Base-by-base conservation (phyloP, 2,888 invertebrate genomes). In the Autographa gamma region DNA sequence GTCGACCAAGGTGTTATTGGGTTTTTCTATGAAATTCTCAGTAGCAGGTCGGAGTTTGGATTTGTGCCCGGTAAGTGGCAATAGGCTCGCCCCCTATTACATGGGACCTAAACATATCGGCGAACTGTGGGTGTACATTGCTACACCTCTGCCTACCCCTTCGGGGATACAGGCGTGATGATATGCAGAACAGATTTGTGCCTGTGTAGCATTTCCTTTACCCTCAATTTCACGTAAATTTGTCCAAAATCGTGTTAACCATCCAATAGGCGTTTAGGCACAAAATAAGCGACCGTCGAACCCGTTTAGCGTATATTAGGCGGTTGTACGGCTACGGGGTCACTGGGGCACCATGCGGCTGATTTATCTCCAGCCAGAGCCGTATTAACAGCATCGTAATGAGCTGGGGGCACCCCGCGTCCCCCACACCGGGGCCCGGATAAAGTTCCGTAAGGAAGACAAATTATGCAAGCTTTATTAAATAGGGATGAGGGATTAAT, bases 311-410 rank as follows among this genome's bases (percentile, higher is more conserved):
- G 80, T 14, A 72, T 72, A 77, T 69, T 61, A 76, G 80, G 63
- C 68, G 70, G 41, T 60, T 32, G 69, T 66, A 25, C 66, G 13
- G 60, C 31, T 74, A 63, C 60, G 74, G 66, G 79, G 78, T 81
- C 80, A 80, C 62, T 75, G 64, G 80, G 81, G 25, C 80, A 60
- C 73, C 76, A 54, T 79, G 69, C 25, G 54, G 32, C 56, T 70
- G 81, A 79, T 81, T 81, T 77, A 74, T 79, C 65, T 76, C 48
- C 80, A 75, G 65, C 67, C 52, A 67, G 64, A 74, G 71, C 76
- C 34, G 54, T 76, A 80, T 71, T 64, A 79, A 76, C 56, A 59
- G 48, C 48, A 71, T 76, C 68, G 65, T 68, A 80, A 77, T 76
- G 68, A 59, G 65, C 48, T 52, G 52, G 74, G 66, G 54, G 41